Base-by-base conservation (phyloP, 2,113 vertebrate genomes). In the Phyllostomus discolor region DNA sequence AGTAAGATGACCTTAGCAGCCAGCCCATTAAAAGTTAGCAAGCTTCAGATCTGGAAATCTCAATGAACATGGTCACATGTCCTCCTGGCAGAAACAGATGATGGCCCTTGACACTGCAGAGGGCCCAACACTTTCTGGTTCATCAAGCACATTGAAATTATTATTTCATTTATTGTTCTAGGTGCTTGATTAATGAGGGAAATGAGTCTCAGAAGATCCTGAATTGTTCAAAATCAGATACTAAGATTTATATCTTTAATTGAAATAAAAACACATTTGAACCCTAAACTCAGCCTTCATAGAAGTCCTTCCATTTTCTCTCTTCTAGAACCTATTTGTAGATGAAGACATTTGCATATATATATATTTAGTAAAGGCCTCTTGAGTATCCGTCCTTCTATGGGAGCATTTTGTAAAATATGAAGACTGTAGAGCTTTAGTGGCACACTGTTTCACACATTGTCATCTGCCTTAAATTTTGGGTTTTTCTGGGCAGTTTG, bases 261-360 rank as follows among this genome's bases (percentile, higher is more conserved):
- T 43, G 22, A 94, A 89, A 95, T 59, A 14, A 72, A 87, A 87
- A 90, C 26, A 28, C 4, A 87, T 85, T 67, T 75, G 31, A 81
- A 92, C 14, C 72, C 64, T 90, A 84, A 90, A 70, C 4, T 28
- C 54, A 75, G 10, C 10, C 35, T 54, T 89, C 10, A 67, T 11
- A 78, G 46, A 81, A 86, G 35, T 59, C n/a, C 3, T 89, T 96
- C 20, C 17, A 62, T 41, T 88, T 87, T 87, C 28, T 10, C 22
- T 90, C 35, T 88, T 90, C 31, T 52, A 70, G 38, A 87, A 41
- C 26, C 66, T 95, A 92, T 2, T 10, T 52, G 31, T 90, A 50
- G 31, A 50, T 41, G 5, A 4, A 94, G 2, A 64, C 41, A 46
- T 72, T 84, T 95, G 28, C 31, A 59, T 59, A 80, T 78, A 72